Conservation (phyloP, 2,888 invertebrate genomes). For the Linyphia triangularis region DNA sequence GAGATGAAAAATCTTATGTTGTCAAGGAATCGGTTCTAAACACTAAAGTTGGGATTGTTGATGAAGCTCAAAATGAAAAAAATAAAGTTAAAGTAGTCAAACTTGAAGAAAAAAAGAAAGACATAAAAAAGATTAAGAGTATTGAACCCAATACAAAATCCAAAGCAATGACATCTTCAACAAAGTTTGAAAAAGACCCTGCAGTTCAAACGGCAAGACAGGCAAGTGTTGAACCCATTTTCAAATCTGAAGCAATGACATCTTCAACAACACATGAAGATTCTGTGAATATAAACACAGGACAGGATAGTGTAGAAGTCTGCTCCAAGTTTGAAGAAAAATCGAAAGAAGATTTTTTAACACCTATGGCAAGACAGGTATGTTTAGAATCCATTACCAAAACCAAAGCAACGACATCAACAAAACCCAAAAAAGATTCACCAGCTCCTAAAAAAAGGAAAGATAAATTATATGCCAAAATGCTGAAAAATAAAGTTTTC, state of each 20-base stretch:
- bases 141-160: background rate
- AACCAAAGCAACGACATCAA: background rate
- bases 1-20: background rate
- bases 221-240: background rate
- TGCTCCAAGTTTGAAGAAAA: too few species aligned
- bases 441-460: conserved; percentile 1
- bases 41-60: background rate
- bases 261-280: background rate
- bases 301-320: too few species aligned
- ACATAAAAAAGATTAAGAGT: background rate
- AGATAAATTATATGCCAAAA: conserved; percentile 42
- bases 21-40: background rate
- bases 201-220: too few species aligned
- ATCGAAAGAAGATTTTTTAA: too few species aligned
- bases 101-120: background rate
- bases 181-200: background rate
- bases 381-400: background rate
- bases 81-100: background rate
- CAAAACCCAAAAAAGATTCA: background rate
- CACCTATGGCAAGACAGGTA: too few species aligned
- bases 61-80: background rate
- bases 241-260: background rate
- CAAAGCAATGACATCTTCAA: background rate
- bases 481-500: conserved; percentile 58
- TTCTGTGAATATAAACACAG: too few species aligned